Evolutionary conservation across 2,113 vertebrate genomes (phyloP).

Genomic region (Tragelaphus imberbis): DNA sequence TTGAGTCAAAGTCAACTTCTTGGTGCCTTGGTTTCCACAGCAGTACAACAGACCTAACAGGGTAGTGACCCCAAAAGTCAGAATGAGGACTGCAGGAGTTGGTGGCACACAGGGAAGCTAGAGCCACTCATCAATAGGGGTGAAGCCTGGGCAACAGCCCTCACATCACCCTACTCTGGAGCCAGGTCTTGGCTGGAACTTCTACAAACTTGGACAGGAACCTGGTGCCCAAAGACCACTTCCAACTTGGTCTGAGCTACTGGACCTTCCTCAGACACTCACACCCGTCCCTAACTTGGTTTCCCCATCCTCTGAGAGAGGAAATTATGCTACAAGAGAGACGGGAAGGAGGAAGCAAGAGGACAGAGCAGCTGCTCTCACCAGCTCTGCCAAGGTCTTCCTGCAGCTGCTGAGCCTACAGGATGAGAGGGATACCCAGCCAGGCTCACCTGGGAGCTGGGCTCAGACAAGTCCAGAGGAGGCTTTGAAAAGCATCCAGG

Average conservation of each 20-base stretch:
- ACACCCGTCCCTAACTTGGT: not conserved
- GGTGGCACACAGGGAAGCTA: not conserved
- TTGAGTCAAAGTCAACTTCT: not conserved
- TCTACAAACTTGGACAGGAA: not conserved
- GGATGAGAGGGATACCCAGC: not conserved
- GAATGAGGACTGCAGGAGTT: not conserved
- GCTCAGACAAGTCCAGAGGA: not conserved
- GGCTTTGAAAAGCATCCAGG: not conserved
- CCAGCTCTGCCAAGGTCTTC: not conserved
- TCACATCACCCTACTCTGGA: not conserved
- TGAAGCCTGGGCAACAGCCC: not conserved
- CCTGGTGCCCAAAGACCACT: not conserved
- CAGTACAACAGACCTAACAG: not conserved
- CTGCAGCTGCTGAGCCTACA: not conserved
- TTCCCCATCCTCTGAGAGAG: not conserved
- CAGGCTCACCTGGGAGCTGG: not conserved
- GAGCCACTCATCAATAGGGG: not conserved
- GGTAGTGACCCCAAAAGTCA: not conserved
- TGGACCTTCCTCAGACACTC: not conserved
- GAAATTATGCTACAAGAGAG: not conserved
- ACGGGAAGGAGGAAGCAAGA: not conserved
- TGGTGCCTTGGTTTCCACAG: not conserved
- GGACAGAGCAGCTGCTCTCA: not conserved
- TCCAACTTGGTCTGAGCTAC: not conserved
- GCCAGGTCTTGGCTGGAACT: not conserved